These are phyloP conservation scores for Caenorhabditis auriculariae DNA, from an alignment of 2,888 invertebrate species.

Conservation along the genomic window DNA sequence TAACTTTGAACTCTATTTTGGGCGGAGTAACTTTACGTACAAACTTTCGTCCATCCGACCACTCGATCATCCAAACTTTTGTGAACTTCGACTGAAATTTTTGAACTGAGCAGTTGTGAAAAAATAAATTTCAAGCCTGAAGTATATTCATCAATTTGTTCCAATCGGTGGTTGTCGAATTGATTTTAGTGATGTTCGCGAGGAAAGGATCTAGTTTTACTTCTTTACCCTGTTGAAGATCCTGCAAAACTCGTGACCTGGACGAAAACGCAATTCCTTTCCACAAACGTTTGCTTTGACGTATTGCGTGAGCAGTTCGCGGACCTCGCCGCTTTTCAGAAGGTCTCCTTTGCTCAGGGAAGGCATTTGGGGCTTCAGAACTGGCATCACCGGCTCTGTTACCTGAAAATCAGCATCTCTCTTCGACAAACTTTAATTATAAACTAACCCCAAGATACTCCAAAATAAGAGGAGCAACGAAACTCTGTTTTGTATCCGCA, in stretches of 20 bases:
- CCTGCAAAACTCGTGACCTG: too few species aligned
- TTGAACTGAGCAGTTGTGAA: not conserved
- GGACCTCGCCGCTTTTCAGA: constrained; percentile 28
- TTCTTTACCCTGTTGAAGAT: constrained; percentile 25
- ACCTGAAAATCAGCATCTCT: constrained; percentile 13
- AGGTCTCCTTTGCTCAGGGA: constrained; percentile 41
- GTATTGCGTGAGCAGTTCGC: constrained; percentile 34
- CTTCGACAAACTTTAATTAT: not conserved
- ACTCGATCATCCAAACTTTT: constrained; percentile 40
- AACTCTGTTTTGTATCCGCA: constrained; percentile 8
- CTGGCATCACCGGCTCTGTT: constrained; percentile 40
- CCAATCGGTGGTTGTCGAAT: constrained; percentile 31
- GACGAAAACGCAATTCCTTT: too few species aligned
- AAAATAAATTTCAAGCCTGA: constrained; percentile 12
- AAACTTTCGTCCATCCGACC: constrained; percentile 47
- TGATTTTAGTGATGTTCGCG: constrained; percentile 14
- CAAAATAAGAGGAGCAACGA: constrained; percentile 21
- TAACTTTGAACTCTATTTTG: constrained; percentile 35
- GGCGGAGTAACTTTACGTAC: constrained; percentile 39
- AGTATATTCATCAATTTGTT: constrained; percentile 38
- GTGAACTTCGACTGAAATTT: constrained; percentile 46
- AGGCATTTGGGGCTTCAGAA: constrained; percentile 20
- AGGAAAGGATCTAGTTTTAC: constrained; percentile 39
- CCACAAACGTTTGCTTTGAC: constrained; percentile 41
- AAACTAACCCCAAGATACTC: constrained; percentile 22